Evolutionary conservation across 2,888 invertebrate species (phyloP), one percentile per base, ranked within the genome.

Genomic region (Mythimna albipuncta): DNA sequence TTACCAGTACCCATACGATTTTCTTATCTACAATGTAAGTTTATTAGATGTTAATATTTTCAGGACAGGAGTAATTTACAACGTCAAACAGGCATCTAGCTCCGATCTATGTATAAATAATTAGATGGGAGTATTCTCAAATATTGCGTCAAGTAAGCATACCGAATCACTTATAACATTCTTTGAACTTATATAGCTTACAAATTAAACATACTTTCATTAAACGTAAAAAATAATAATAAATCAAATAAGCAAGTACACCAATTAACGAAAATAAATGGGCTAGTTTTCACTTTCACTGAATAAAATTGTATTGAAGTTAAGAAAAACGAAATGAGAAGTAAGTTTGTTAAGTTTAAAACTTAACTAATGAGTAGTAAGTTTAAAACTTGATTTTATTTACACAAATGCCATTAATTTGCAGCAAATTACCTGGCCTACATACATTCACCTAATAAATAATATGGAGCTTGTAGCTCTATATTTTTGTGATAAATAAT

Each of bases 1-100:
- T 62, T 41, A 44, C 35, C n/a, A 62, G 19, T 38, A 44, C 16
- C 9, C 9, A 32, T 44, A 81, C 16, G 21, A 35, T 26, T 44
- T 44, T 26, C 7, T 74, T 75, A 41, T 13, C 32, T 79, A 72
- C 50, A 61, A 2, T 54, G 52, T 72, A 44, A 58, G 26, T 74
- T 80, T 80, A 75, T 75, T 63, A 75, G 75, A 32, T 54, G 52
- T 9, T 44, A 38, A 75, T 16, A 52, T 54, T 75, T 75, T 59
- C 7, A 26, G n/a, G 19, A 11, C 13, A 75, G 32, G 26, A 26
- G 38, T 52, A 54, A 50, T 32, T 64, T 13, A 32, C 47, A 35
- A 13, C 35, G n/a, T 50, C 16, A 62, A 62, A 10, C 38, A 13
- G 38, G 21, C 41, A 16, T 21, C 11, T 16, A 16, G 11, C 6